Base-by-base conservation (phyloP, 2,888 invertebrate species). In the Sminthurinus aureus region DNA sequence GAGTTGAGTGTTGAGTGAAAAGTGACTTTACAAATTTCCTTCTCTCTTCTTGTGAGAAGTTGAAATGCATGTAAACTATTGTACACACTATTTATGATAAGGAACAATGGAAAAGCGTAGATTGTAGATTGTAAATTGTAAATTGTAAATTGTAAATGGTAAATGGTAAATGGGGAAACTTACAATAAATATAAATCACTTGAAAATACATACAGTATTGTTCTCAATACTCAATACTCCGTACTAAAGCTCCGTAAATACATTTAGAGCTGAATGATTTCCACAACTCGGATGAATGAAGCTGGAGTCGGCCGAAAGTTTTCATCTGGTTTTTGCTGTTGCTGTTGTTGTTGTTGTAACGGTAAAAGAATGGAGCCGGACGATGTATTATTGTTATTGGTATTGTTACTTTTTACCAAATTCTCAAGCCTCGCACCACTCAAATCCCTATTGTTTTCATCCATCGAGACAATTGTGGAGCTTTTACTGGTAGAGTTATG, bases 241-340 rank as follows among this genome's bases (percentile, higher is more conserved):
- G n/a, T n/a, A n/a, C n/a, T n/a, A n/a, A n/a, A n/a, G n/a, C n/a
- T n/a, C n/a, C n/a, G n/a, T n/a, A n/a, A n/a, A 69, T 22, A 12
- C 20, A 20, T 71, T 50, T 81, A 50, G 51, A 77, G 82, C 6
- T 76, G 77, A 15, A 82, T 75, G 67, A 82, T 82, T 69, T 82
- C 77, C 26, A 82, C 82, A 20, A 82, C 77, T 52, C 52, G 50
- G 24, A 82, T 69, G 38, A 52, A 82, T n/a, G 76, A 24, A 9
- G 69, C 9, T 0, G 67, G 50, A 15, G 71, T 24, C n/a, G 82
- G 82, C 20, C 51, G 76, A 66, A 67, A 82, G 50, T 82, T 82
- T 64, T 82, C 82, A 82, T 82, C 82, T 8, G 74, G 26, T 18
- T n/a, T n/a, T n/a, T 74, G 74, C 8, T 38, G 38, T 38, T 38